phyloP scores from a whole-genome alignment of 2,113 vertebrate genomes.

The Reinhardtius hippoglossoides region DNA sequence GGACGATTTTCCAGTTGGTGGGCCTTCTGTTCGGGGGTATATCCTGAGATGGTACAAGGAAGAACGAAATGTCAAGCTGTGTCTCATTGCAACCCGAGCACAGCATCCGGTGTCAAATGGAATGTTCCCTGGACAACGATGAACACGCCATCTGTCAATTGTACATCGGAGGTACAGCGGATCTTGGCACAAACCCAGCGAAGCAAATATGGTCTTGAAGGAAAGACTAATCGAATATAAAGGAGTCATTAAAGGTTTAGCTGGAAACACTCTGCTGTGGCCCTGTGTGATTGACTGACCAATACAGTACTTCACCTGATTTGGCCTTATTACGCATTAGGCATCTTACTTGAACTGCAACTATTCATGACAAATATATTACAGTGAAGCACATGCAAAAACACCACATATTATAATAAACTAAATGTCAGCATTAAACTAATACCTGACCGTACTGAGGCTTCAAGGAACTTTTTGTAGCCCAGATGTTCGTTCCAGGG shows the following conservation, averaged over 20 bases:
- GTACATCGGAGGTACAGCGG: conserved; percentile 13
- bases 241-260: conserved; percentile 49
- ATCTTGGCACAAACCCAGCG: conserved; percentile 27
- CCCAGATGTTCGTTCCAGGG: too few species aligned
- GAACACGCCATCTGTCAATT: conserved; percentile 37
- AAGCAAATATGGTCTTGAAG: conserved; percentile 11
- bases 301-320: conserved; percentile 20
- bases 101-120: conserved; percentile 50
- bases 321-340: conserved; percentile 6
- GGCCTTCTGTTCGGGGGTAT: conserved; percentile 34
- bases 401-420: neutral
- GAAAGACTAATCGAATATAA: conserved; percentile 25
- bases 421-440: neutral
- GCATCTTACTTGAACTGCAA: neutral
- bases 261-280: conserved; percentile 17
- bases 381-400: neutral
- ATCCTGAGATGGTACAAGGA: conserved; percentile 27
- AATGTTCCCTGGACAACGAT: conserved; percentile 53
- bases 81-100: conserved; percentile 41
- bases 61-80: conserved; percentile 48
- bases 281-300: conserved; percentile 26
- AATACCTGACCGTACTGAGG: too few species aligned
- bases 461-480: too few species aligned
- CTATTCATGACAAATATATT: neutral
- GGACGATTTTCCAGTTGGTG: conserved; percentile 37